Evolutionary conservation across 2,113 vertebrate genomes (phyloP), one percentile per base, ranked within the genome.

Genomic region (Cebidichthys violaceus): DNA sequence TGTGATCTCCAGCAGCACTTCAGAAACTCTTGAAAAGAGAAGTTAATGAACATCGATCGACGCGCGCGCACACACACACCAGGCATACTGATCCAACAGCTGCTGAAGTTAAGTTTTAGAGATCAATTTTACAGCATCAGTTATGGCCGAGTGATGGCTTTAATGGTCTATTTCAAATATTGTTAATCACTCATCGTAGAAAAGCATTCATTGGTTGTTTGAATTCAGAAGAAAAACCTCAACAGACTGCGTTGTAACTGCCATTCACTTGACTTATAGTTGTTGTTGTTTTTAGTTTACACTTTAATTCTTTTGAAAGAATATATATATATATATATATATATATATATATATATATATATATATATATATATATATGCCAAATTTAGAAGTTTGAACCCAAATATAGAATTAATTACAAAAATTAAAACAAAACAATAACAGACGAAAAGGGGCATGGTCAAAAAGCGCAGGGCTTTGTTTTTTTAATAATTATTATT

Each of bases 1-100:
- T 93, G 90, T 93, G 90, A 92, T 93, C 89, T 90, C 80, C 77
- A 81, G 82, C 62, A 91, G 80, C 85, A 83, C 85, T 83, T 90
- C 83, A 88, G 82, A 90, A 91, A 89, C 90, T 93, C 88, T 75
- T 75, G 89, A 91, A 92, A 92, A 91, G 75, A 91, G 89, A 93
- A 93, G 92, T 95, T 94, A 94, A 95, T 93, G 85, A 91, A 86
- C 90, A 92, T 95, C 87, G 94, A 94, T 93, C 84, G 45, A 71
- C 76, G 54, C 8, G 31, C 70, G 27, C 79, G 39, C 69, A 54
- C 67, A 82, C 80, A 50, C 52, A 67, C 78, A 70, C 74, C 10
- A 70, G 75, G 84, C 79, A 52, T 24, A 67, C 80, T 85, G 81
- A 88, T 86, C 89, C 83, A 90, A 89, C 93, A 94, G 92, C 92